Base-by-base conservation (phyloP, 1,140 invertebrate genomes). In the Myzus persicae region DNA sequence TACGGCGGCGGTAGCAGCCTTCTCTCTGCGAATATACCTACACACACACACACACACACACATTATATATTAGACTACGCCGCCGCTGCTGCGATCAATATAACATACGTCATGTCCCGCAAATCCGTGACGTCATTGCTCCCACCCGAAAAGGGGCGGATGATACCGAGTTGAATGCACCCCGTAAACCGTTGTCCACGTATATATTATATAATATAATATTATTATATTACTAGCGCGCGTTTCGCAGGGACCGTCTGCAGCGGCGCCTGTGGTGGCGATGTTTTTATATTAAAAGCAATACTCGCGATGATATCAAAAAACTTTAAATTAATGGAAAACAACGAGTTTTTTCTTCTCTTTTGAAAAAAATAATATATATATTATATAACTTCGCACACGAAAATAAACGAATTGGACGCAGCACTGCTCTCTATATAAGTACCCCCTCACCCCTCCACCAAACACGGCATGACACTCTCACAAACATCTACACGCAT, bases 121-220 rank as follows among this genome's bases (percentile, higher is more conserved):
- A 82, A 84, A 93, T 93, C 91, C 91, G 40, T 93, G 81, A 93
- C 91, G 91, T 93, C 91, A 93, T 93, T 93, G 24, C 91, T 85
- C 46, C 91, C 91, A 93, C 91, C 81, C 81, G n/a, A 93, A 93
- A 93, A 93, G 91, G 91, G 91, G 91, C 91, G 91, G 76, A 93
- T 93, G 76, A 38, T 93, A 85, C 51, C 42, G 7, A 93, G 91
- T 93, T 93, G 91, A 93, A 93, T 93, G 91, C 38, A 93, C 91
- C 91, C 91, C 84, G n/a, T 42, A 42, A 92, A 93, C 91, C 67
- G 46, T 76, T 76, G 59, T 93, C 76, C 76, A 51, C 91, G 81
- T 85, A 85, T n/a, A 44, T 85, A 84, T 84, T 67, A 42, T 84
- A 84, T 81, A 40, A 42, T 90, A 40, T 31, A 59, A 90, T 59